Evolutionary conservation across 2,888 invertebrate genomes (phyloP).

Genomic region (Parasteatoda lunata): DNA sequence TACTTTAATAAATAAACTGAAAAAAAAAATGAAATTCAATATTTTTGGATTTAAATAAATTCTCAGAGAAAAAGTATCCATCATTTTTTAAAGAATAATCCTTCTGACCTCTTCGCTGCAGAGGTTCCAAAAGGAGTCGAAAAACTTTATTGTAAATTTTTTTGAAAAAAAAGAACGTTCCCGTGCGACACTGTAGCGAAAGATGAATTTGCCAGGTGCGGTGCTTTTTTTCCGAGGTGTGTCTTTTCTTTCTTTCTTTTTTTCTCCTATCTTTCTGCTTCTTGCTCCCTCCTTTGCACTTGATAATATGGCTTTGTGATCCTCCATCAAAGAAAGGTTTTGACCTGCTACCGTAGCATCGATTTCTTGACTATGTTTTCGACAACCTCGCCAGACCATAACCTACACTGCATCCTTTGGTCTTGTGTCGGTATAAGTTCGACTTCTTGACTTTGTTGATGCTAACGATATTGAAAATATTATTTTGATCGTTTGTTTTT

Average conservation of each 20-base stretch:
- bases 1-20: no score
- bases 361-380: no score
- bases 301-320: not conserved
- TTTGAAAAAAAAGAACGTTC: constrained; percentile 20
- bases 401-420: no score
- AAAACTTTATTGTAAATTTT: constrained; percentile 1
- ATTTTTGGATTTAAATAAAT: no score
- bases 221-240: constrained; percentile 16
- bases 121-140: not conserved
- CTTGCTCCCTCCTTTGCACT: not conserved
- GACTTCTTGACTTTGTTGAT: no score
- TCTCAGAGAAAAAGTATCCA: not conserved
- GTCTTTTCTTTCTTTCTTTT: not conserved
- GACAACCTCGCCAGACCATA: no score
- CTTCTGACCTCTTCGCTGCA: not conserved
- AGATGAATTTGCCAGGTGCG: constrained; percentile 7
- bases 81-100: not conserved
- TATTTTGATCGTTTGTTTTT: no score
- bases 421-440: no score
- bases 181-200: constrained; percentile 35
- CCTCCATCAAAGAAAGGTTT: not conserved
- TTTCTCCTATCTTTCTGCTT: not conserved
- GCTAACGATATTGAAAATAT: no score
- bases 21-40: constrained; percentile 10
- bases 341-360: not conserved